Base-by-base conservation (phyloP, 2,888 invertebrate species). In the Mimumesa dahlbomi region DNA sequence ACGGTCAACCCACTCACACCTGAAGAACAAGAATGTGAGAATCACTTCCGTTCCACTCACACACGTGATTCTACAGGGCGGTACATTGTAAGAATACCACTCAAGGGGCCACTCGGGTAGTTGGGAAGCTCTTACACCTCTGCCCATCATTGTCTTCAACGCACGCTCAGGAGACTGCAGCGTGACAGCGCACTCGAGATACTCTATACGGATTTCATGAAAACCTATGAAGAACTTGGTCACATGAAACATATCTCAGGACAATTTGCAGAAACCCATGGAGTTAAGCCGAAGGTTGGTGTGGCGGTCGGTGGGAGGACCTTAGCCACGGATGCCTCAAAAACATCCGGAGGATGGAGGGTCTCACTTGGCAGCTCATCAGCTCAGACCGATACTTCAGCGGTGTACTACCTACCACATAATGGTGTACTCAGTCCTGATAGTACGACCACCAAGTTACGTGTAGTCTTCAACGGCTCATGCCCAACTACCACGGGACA, bases 21-120 rank as follows among this genome's bases (percentile, higher is more conserved):
- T 0, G 45, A 61, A 16, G 73, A 70, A 13, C 2, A 61, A 13
- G 58, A 54, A 6, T 70, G 70, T n/a, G 63, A 73, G 14, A 9
- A 31, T 5, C 52, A 70, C n/a, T 67, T 63, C 18, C 1, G 16
- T 1, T 5, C 38, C 0, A 73, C 63, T 9, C 56, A 70, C 6
- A 42, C 65, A 11, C 50, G 70, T 9, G 70, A 70, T 9, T 4
- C 14, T 1, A n/a, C 14, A 1, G 66, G 63, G 0, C 21, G 66
- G 4, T 67, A 70, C 22, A 21, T 58, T 5, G 63, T 70, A 0
- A 29, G 56, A 1, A 16, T 73, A 1, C 70, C 70, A 0, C 34
- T 70, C 48, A 70, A 29, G 7, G 4, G 6, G 0, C 2, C 36
- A 4, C 0, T 13, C 0, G 2, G 1, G 0, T 1, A 2, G 0